Conservation (phyloP, 2,797 vertebrate genomes). For the Orientallactaga sibirica region DNA sequence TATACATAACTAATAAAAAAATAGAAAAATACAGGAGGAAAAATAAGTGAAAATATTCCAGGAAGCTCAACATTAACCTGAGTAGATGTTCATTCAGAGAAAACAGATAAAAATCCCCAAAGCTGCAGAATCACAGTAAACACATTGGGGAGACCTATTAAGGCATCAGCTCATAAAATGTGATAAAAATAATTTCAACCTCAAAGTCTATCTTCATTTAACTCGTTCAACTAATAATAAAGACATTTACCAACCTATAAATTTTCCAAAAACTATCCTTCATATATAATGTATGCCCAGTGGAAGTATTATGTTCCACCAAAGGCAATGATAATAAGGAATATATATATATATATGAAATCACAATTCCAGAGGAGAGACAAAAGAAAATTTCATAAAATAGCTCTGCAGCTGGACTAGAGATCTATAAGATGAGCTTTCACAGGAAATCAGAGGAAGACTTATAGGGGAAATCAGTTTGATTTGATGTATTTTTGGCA, state of each 20-base stretch:
- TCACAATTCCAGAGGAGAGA: neutral
- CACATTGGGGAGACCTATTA: neutral
- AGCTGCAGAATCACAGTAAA: neutral
- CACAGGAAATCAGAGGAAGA: neutral
- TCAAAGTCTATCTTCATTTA: neutral
- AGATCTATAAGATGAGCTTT: neutral
- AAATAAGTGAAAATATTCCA: neutral
- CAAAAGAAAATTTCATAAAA: neutral
- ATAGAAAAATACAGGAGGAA: too few species aligned
- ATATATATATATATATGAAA: too few species aligned
- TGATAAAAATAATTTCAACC: neutral
- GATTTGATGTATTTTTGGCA: constrained; percentile 5
- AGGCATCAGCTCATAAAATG: neutral
- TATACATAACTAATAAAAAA: too few species aligned
- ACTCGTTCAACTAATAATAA: neutral
- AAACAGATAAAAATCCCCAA: neutral
- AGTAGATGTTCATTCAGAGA: neutral
- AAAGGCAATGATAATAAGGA: neutral
- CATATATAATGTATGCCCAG: neutral
- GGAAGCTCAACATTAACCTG: neutral
- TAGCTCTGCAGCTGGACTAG: neutral
- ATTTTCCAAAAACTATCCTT: neutral
- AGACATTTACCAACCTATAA: neutral
- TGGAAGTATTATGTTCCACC: neutral
- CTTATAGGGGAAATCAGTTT: neutral